Evolutionary conservation across 2,888 invertebrate genomes (phyloP).

Genomic region (Dolichopus griseipennis): DNA sequence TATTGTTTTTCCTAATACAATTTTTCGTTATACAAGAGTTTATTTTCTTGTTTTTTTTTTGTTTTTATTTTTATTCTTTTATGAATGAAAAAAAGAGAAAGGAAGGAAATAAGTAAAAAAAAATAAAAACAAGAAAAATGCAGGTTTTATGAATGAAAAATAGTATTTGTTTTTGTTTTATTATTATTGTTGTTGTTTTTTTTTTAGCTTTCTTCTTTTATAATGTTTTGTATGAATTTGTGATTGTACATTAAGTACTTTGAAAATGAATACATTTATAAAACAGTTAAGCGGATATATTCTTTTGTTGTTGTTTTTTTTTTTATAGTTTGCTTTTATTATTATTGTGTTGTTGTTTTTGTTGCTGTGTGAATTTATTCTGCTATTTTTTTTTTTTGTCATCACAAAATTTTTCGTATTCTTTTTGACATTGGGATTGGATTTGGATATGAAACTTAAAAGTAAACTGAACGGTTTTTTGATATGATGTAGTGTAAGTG

Average conservation of each 20-base stretch:
- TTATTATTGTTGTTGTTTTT: not conserved
- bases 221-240: too few relatives aligned
- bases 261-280: not conserved
- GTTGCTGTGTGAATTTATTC: too few relatives aligned
- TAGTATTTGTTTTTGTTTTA: not conserved
- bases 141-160: constrained; percentile 5
- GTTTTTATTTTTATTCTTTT: too few relatives aligned
- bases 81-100: not conserved
- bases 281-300: not conserved
- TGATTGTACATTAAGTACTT: too few relatives aligned
- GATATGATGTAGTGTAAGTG: too few relatives aligned
- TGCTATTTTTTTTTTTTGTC: too few relatives aligned
- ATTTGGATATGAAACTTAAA: not conserved
- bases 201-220: not conserved
- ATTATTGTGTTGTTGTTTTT: too few relatives aligned
- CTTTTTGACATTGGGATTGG: too few relatives aligned
- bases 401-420: not conserved
- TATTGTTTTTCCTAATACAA: not conserved
- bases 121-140: not conserved
- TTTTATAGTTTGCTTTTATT: not conserved
- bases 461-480: not conserved
- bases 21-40: too few relatives aligned
- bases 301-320: too few relatives aligned
- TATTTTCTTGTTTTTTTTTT: too few relatives aligned
- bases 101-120: not conserved